Base-by-base conservation (phyloP, 1,140 invertebrate species). In the Berghia stephanieae region DNA sequence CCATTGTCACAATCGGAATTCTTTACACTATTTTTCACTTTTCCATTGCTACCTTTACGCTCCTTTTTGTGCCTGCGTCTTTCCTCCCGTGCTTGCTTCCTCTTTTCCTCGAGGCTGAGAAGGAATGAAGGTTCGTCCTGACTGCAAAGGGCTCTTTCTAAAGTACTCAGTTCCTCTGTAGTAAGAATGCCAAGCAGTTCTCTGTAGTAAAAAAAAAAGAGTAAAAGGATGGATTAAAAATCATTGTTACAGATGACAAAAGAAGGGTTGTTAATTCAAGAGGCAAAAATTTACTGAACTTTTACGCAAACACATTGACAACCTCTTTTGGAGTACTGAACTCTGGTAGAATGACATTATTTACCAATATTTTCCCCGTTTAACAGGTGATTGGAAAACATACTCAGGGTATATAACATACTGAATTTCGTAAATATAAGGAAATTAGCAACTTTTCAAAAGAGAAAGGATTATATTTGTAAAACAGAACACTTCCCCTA, bases 141-240 rank as follows among this genome's bases (percentile, higher is more conserved):
- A 78, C 95, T 97, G 87, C 96, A 98, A 13, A 98, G 89, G 67
- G 96, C 89, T 83, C 95, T 94, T 87, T 98, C 96, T 42, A 98
- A 88, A 77, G 94, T 93, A 83, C 92, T 92, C 60, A 98, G 89
- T 89, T 98, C 97, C 42, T 92, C 91, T 49, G 93, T 92, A 83
- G 94, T 95, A 79, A 98, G 89, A 1, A 95, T 96, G 93, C 95
- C 95, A 34, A 98, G 90, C 38, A 98, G 91, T 83, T 98, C 96
- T 52, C 91, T 93, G 86, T 6, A 91, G 87, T 13, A 63, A 40
- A 78, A 68, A 70, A 38, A 77, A 40, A 0, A 31, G 70, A 55
- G 69, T 42, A 60, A 66, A 70, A 70, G 49, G n/a, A 21, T 24
- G 3, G 3, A 24, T 24, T 49, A 60, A 71, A 70, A 70, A 66